Conservation (phyloP, 1,140 invertebrate genomes). For the Heliothis subflexa region DNA sequence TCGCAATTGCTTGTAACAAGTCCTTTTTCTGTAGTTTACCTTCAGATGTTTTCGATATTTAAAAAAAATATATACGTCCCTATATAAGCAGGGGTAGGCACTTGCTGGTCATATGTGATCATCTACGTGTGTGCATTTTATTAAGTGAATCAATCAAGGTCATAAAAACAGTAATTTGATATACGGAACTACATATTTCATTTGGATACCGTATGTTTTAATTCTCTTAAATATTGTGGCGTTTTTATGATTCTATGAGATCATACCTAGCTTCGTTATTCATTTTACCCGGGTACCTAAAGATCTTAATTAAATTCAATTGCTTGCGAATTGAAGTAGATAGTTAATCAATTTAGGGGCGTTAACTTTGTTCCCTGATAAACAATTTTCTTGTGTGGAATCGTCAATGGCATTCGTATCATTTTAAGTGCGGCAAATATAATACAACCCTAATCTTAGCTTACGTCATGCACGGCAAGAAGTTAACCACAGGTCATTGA, state of each 20-base stretch:
- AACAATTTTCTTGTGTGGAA: slow-evolving; percentile 13
- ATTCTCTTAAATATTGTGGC: not conserved
- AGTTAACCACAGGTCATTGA: slow-evolving; percentile 43
- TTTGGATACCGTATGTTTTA: slow-evolving; percentile 12
- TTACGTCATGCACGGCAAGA: slow-evolving; percentile 42
- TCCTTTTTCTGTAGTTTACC: not conserved
- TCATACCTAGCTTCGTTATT: slow-evolving; percentile 40
- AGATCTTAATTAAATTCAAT: slow-evolving; percentile 48
- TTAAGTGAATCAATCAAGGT: too few species aligned
- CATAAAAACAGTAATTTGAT: too few species aligned
- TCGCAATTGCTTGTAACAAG: not conserved
- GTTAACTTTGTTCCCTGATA: slow-evolving; percentile 11
- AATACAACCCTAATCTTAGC: slow-evolving; percentile 20
- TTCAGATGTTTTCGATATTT: not conserved
- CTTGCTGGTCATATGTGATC: too few species aligned
- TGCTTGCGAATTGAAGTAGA: slow-evolving; percentile 48
- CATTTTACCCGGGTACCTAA: slow-evolving; percentile 24
- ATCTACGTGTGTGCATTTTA: too few species aligned
- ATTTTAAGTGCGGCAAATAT: slow-evolving; percentile 1
- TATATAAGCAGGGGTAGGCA: not conserved
- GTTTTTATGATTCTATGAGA: slow-evolving; percentile 41
- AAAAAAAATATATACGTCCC: not conserved
- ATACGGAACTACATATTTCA: too few species aligned
- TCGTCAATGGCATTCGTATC: not conserved
- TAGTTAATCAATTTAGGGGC: slow-evolving; percentile 34